Conservation (phyloP, 2,888 invertebrate species). For the Creontiades dilutus region DNA sequence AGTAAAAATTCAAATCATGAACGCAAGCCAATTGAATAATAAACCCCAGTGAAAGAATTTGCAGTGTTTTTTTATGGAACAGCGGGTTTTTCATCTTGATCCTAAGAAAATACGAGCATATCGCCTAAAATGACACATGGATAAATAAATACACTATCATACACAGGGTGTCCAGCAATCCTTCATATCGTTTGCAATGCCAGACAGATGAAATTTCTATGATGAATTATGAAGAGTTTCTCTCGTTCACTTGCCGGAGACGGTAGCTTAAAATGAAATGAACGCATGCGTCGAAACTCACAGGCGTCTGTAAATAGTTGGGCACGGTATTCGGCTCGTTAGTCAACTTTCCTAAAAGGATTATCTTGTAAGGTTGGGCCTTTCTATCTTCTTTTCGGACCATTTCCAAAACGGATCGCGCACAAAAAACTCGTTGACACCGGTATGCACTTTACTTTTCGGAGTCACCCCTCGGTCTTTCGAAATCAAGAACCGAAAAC, state of each 20-base stretch:
- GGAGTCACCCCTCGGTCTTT: neutral
- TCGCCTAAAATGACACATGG: too few relatives aligned
- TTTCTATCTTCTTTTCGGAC: neutral
- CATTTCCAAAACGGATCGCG: constrained; percentile 20
- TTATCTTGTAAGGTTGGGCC: neutral
- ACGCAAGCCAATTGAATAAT: too few relatives aligned
- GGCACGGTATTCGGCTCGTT: neutral
- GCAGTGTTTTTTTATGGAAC: too few relatives aligned
- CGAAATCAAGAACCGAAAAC: neutral
- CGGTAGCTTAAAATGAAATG: neutral
- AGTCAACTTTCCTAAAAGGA: constrained; percentile 38
- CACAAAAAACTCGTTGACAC: constrained; percentile 28
- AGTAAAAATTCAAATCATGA: too few relatives aligned
- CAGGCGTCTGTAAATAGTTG: neutral
- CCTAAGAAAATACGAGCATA: too few relatives aligned
- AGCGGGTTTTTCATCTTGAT: too few relatives aligned
- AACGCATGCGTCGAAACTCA: neutral
- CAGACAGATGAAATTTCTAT: neutral
- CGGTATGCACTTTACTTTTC: constrained; percentile 17
- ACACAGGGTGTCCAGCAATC: neutral
- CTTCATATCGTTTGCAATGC: neutral
- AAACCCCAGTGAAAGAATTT: too few relatives aligned
- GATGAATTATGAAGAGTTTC: neutral
- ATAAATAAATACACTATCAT: too few relatives aligned
- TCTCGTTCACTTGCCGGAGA: neutral